A percentile compares a stretch with the other conserved stretches of the same genome.
Evolutionary conservation across 1,140 invertebrate genomes (phyloP).

Genomic region (Lasaia peninsularis): DNA sequence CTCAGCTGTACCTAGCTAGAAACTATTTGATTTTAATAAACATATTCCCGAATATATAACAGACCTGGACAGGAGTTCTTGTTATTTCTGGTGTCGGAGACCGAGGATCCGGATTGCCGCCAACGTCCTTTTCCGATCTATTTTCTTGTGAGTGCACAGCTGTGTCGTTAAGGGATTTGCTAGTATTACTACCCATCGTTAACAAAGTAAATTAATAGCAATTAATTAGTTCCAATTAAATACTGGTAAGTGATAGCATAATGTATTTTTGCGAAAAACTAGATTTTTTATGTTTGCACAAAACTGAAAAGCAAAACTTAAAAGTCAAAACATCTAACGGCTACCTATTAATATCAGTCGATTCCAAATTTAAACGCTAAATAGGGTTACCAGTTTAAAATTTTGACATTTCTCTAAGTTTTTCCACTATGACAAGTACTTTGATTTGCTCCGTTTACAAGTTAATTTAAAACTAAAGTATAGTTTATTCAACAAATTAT

Average conservation of each 20-base stretch:
- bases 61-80: constrained; percentile 63
- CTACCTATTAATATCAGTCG: constrained; percentile 47
- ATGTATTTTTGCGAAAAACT: background rate
- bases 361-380: constrained; percentile 50
- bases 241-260: background rate
- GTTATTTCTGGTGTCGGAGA: constrained; percentile 69
- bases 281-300: constrained; percentile 18
- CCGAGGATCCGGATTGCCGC: constrained; percentile 59
- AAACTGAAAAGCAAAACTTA: constrained; percentile 21
- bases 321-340: constrained; percentile 60
- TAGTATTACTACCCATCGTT: constrained; percentile 62
- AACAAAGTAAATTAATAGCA: constrained; percentile 19
- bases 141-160: constrained; percentile 45
- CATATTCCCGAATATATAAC: too few species aligned
- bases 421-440: too few species aligned
- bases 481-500: too few species aligned
- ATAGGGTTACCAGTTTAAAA: background rate
- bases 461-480: too few species aligned
- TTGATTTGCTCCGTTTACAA: too few species aligned
- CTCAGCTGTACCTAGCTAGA: too few species aligned
- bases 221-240: constrained; percentile 8
- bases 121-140: constrained; percentile 41
- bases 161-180: constrained; percentile 48
- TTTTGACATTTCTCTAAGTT: too few species aligned
- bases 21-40: too few species aligned